phyloP scores from a whole-genome alignment of 2,113 vertebrate genomes.

The Protobothrops flavoviridis region DNA sequence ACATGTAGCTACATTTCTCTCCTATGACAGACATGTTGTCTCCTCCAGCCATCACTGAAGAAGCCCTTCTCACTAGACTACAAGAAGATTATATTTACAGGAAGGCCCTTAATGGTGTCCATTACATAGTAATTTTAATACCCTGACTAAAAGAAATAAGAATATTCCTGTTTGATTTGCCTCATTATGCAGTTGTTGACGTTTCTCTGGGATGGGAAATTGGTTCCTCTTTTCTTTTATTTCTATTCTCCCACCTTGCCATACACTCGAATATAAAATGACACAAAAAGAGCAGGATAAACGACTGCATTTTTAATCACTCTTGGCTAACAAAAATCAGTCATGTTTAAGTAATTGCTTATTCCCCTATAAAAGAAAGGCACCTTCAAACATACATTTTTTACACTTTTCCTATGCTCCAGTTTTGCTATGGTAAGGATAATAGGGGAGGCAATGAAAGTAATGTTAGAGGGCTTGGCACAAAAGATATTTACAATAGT shows the following conservation, averaged over 20 bases:
- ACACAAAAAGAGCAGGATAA: neutral
- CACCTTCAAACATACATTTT: conserved; percentile 16
- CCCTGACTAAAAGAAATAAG: neutral
- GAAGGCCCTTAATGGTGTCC: neutral
- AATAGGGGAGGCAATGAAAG: neutral
- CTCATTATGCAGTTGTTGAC: neutral
- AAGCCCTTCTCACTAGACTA: neutral
- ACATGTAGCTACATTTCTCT: neutral
- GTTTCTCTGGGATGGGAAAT: neutral
- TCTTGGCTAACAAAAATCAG: neutral
- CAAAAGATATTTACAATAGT: conserved; percentile 41
- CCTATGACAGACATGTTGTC: neutral
- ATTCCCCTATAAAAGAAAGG: conserved; percentile 9
- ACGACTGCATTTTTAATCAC: neutral
- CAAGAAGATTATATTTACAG: neutral
- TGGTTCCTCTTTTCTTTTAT: neutral
- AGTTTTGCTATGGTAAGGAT: neutral
- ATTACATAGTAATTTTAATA: neutral
- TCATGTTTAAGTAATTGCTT: conserved; percentile 3
- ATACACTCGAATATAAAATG: neutral
- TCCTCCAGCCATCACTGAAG: neutral
- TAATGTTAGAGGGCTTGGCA: conserved; percentile 44
- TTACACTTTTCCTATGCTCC: neutral
- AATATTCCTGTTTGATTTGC: neutral
- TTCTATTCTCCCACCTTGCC: neutral